Conservation (phyloP, 2,797 vertebrate genomes). For the Falco columbarius region DNA sequence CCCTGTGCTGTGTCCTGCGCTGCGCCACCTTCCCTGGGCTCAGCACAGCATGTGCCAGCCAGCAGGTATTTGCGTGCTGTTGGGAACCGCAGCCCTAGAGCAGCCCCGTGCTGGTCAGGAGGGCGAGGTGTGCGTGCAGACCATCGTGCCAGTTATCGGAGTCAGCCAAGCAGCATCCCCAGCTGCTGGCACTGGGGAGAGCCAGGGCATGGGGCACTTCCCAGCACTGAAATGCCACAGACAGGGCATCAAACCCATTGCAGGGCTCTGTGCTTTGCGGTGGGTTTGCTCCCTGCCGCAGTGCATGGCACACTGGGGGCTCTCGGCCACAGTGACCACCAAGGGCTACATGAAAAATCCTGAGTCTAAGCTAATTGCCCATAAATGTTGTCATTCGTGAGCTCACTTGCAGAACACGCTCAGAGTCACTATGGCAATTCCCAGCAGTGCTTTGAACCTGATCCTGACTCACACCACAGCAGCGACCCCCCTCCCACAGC, state of each 20-base stretch:
- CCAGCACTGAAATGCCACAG: background rate
- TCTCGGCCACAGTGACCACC: background rate
- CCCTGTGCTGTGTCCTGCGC: background rate
- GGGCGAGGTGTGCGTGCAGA: fast-evolving
- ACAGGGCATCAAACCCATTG: background rate
- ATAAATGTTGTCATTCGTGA: fast-evolving
- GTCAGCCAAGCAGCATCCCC: background rate
- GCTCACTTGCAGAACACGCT: background rate
- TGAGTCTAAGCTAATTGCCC: fast-evolving
- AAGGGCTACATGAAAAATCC: background rate
- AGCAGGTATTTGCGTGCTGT: fast-evolving
- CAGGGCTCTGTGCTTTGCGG: background rate
- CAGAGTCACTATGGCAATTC: background rate
- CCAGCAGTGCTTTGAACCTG: background rate
- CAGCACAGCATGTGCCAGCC: background rate
- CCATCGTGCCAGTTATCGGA: fast-evolving
- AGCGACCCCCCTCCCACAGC: fast-evolving
- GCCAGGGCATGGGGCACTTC: fast-evolving
- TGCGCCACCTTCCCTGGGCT: background rate
- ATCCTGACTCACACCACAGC: background rate
- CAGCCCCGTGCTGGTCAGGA: background rate
- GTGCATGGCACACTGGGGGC: fast-evolving
- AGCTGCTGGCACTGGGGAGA: background rate
- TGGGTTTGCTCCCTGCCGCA: background rate
- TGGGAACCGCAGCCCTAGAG: background rate